A percentile compares a stretch with the other conserved stretches of the same genome.
Conservation (phyloP, 2,888 invertebrate genomes). For the Tridacna gigas region DNA sequence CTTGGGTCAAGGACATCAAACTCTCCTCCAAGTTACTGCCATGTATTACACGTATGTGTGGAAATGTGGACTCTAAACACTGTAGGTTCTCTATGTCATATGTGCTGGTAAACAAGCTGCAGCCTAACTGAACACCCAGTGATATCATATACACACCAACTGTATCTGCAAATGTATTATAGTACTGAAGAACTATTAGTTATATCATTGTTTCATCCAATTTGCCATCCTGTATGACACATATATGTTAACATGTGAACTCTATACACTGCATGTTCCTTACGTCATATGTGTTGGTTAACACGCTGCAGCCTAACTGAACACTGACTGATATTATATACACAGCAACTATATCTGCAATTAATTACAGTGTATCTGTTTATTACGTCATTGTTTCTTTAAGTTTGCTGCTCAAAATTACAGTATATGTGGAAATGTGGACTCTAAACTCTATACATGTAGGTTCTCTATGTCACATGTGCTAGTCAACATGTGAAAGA, state of each 20-base stretch:
- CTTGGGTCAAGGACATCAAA: slow-evolving; percentile 65
- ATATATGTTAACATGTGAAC: too few species aligned
- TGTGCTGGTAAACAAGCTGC: slow-evolving; percentile 66
- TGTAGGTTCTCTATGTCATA: slow-evolving; percentile 68
- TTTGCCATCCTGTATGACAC: too few species aligned
- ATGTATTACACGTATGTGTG: slow-evolving; percentile 60
- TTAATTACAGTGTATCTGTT: too few species aligned
- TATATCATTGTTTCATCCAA: neutral
- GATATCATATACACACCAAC: slow-evolving; percentile 68
- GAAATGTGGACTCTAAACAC: slow-evolving; percentile 64
- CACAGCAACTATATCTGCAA: slow-evolving; percentile 66
- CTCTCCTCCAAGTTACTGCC: slow-evolving; percentile 55
- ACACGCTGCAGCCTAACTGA: slow-evolving; percentile 63
- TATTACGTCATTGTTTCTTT: too few species aligned
- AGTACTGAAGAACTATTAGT: neutral
- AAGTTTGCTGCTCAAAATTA: too few species aligned
- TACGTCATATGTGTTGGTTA: slow-evolving; percentile 63
- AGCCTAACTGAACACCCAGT: slow-evolving; percentile 59
- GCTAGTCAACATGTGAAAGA: slow-evolving; percentile 63
- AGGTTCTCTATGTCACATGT: slow-evolving; percentile 52
- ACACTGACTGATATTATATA: slow-evolving; percentile 63
- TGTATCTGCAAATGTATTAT: slow-evolving; percentile 59
- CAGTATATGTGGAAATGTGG: too few species aligned
- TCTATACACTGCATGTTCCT: too few species aligned
- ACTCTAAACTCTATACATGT: too few species aligned